Conservation (phyloP, 2,797 vertebrate genomes). For the Notolepis coatsorum region DNA sequence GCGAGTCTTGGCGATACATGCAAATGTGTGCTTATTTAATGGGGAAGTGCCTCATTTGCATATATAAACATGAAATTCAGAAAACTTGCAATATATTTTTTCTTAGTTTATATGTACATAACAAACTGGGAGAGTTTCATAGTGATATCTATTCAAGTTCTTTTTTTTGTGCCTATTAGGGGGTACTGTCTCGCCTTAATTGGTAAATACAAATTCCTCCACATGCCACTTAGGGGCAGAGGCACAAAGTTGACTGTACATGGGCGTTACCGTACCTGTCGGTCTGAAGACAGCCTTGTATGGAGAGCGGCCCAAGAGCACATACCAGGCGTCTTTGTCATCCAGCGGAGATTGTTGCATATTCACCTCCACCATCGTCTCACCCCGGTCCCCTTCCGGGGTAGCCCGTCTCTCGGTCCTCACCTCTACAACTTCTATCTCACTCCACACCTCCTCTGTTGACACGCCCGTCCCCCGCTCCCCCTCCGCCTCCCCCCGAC, state of each 20-base stretch:
- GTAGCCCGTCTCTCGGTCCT: not conserved
- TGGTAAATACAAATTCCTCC: too few species aligned
- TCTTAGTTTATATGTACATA: too few species aligned
- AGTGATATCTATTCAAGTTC: too few species aligned
- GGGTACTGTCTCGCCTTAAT: too few species aligned
- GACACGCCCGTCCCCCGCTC: not conserved
- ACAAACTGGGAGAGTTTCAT: too few species aligned
- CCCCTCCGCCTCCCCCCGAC: not conserved
- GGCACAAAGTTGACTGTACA: conserved; percentile 3
- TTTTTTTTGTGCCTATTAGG: too few species aligned
- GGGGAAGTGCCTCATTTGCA: too few species aligned
- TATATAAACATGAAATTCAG: too few species aligned
- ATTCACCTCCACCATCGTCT: not conserved
- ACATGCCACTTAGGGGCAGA: not conserved
- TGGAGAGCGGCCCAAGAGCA: conserved; percentile 60
- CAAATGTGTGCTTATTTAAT: too few species aligned
- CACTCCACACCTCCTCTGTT: conserved; percentile 9
- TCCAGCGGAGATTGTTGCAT: conserved; percentile 10
- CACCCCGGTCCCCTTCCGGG: not conserved
- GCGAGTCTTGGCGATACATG: too few species aligned
- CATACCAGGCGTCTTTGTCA: conserved; percentile 69
- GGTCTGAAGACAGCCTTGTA: conserved; percentile 48
- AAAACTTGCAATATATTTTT: too few species aligned
- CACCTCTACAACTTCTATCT: conserved; percentile 13
- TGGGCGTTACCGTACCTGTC: conserved; percentile 68